Percentiles rank a stretch among this genome's conserved stretches.
Evolutionary conservation across 2,797 vertebrate species (phyloP).

Genomic region (Silurus aristotelis): DNA sequence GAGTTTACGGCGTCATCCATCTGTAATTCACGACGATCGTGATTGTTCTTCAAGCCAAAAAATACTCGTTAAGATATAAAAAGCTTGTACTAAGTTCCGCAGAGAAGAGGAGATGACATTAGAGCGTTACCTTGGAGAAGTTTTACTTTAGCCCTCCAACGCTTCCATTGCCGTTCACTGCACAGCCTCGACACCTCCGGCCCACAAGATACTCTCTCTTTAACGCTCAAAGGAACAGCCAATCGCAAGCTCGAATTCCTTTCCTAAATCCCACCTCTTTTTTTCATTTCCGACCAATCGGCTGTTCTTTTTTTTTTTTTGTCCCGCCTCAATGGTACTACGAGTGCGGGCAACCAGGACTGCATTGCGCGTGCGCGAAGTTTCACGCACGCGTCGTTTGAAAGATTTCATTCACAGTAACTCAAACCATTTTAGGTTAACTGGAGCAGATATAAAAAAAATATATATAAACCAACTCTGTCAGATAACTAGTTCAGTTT

Average conservation of each 20-base stretch:
- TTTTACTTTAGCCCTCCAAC: slow-evolving; percentile 19
- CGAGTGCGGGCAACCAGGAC: no score
- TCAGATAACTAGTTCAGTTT: no score
- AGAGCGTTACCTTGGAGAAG: background rate
- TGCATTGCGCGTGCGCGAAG: slow-evolving; percentile 1
- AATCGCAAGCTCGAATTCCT: slow-evolving; percentile 30
- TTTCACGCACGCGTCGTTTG: background rate
- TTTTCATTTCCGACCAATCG: slow-evolving; percentile 39
- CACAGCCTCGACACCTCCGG: slow-evolving; percentile 12
- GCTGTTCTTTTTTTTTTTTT: background rate
- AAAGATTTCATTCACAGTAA: background rate
- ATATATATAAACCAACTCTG: background rate
- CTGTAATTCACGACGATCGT: background rate
- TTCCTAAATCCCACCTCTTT: slow-evolving; percentile 19
- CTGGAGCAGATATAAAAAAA: background rate
- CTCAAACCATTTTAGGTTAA: background rate
- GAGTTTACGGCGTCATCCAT: background rate
- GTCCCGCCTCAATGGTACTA: background rate
- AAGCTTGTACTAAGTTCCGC: accelerated
- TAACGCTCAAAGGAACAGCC: slow-evolving; percentile 9
- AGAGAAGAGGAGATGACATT: background rate
- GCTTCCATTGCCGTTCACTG: slow-evolving; percentile 46
- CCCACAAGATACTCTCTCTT: background rate
- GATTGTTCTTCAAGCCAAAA: background rate
- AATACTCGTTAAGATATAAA: background rate